Evolutionary conservation across 2,888 invertebrate genomes (phyloP).

Genomic region (Archips crataeganus): DNA sequence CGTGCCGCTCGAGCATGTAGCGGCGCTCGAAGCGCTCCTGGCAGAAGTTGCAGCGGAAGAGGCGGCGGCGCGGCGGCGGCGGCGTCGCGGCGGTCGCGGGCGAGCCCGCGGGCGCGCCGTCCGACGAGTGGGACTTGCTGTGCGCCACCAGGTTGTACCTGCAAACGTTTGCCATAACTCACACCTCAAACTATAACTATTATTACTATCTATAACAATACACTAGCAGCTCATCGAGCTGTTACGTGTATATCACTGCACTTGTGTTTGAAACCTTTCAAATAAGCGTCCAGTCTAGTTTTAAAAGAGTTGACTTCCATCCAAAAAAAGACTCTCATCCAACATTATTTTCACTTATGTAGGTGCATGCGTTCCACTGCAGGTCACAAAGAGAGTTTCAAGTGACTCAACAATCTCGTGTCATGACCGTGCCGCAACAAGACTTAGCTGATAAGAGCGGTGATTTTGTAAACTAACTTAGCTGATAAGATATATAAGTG

Average conservation of each 20-base stretch:
- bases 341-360: too few species aligned
- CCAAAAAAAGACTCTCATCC: background rate
- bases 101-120: constrained; percentile 36
- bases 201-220: too few species aligned
- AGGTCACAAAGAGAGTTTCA: background rate
- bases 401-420: too few species aligned
- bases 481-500: too few species aligned
- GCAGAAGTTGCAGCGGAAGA: constrained; percentile 80
- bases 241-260: too few species aligned
- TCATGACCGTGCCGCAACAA: too few species aligned
- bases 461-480: too few species aligned
- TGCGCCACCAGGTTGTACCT: constrained; percentile 81
- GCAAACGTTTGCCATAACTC: constrained; percentile 24
- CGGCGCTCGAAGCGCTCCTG: constrained; percentile 76
- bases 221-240: too few species aligned
- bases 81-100: constrained; percentile 44
- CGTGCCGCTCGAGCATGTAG: constrained; percentile 81
- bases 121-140: constrained; percentile 69
- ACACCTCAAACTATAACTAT: background rate
- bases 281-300: too few species aligned
- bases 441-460: too few species aligned
- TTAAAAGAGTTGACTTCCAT: too few species aligned
- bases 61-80: constrained; percentile 58
- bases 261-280: too few species aligned
- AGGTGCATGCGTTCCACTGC: background rate